phyloP scores from a whole-genome alignment of 1,140 invertebrate species.

The Ceratina calcarata region DNA sequence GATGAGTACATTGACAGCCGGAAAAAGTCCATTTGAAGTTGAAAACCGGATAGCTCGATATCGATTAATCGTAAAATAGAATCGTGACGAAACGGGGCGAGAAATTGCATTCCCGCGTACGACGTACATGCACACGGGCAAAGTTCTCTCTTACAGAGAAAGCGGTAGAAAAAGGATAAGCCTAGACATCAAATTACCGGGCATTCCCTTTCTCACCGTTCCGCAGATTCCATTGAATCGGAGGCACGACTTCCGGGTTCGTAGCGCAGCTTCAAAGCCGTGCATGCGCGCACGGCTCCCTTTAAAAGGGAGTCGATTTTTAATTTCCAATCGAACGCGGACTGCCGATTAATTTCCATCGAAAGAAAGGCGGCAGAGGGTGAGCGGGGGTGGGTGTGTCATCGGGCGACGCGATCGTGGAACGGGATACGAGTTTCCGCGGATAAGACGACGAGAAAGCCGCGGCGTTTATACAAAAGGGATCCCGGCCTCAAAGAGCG shows the following conservation, averaged over 20 bases:
- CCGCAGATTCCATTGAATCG: conserved; percentile 18
- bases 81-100: not conserved
- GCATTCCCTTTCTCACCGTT: not conserved
- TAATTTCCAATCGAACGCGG: conserved; percentile 43
- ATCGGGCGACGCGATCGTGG: not conserved
- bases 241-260: conserved; percentile 4
- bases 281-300: not conserved
- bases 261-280: conserved; percentile 5
- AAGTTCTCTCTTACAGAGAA: not conserved
- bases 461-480: not conserved
- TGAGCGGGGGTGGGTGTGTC: not conserved
- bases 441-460: conserved; percentile 44
- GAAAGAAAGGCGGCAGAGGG: conserved; percentile 18
- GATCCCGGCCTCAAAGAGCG: conserved; percentile 37
- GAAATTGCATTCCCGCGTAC: not conserved
- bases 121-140: not conserved
- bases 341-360: conserved; percentile 36
- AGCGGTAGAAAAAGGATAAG: conserved; percentile 2
- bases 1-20: too few species aligned
- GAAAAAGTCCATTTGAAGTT: not conserved
- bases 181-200: conserved; percentile 9
- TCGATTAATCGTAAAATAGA: not conserved
- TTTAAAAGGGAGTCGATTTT: conserved; percentile 35
- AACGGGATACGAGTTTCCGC: conserved; percentile 51
- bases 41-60: not conserved